Evolutionary conservation across 2,797 vertebrate species (phyloP), one percentile per base, ranked within the genome.

Genomic region (Benthosema pterotum): DNA sequence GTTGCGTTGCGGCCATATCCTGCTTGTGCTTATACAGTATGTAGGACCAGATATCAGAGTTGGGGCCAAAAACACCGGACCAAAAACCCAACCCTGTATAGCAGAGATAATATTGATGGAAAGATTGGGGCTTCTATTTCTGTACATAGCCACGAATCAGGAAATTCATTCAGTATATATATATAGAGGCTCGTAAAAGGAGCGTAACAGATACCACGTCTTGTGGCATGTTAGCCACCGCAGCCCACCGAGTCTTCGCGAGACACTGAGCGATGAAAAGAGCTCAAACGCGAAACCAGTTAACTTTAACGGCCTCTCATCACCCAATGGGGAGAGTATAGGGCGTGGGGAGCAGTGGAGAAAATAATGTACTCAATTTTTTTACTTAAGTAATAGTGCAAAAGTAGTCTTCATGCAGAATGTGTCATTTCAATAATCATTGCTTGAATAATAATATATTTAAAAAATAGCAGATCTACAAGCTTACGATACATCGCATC

Each of bases 111-210:
- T 52, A 69, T 32, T 47, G 46, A 61, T 55, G 42, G 45, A 47
- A 73, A 58, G 54, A 53, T 38, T 42, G 45, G 8, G 8, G 54
- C 18, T 57, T 70, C 73, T 14, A 61, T 66, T 71, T 75, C 64
- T 47, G 48, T 61, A 56, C 61, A n/a, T n/a, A 25, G 22, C 57
- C 68, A 25, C 25, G 25, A 64, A 62, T 54, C 52, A 61, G 60
- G 51, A 14, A 56, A 60, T 67, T 60, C 28, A 65, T 61, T 38
- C 69, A 62, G 67, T 32, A n/a, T n/a, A n/a, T n/a, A n/a, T n/a
- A n/a, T n/a, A n/a, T n/a, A n/a, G n/a, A 72, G 55, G 18, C 59
- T 52, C 53, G 56, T 82, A 75, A 84, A 88, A 62, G 22, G 69
- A 2, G n/a, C 1, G 7, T 75, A 72, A 82, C 64, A 49, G 66